Evolutionary conservation across 2,113 vertebrate genomes (phyloP).

Genomic region (Acrocephalus arundinaceus): DNA sequence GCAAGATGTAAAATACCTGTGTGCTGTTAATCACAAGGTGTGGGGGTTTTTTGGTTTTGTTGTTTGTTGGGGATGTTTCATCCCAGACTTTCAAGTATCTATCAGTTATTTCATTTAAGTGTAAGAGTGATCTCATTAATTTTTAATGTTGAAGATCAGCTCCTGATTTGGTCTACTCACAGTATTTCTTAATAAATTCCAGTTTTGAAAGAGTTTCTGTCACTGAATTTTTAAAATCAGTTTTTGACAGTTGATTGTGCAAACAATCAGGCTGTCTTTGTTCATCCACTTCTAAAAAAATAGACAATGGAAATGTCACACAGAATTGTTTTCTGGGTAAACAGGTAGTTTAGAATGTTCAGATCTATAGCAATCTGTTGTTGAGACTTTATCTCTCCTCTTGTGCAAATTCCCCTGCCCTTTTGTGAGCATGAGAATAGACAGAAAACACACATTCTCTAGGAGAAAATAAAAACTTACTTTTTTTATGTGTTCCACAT

Average conservation of each 20-base stretch:
- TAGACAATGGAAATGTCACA: neutral
- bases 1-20: neutral
- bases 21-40: neutral
- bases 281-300: neutral
- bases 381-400: neutral
- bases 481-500: neutral
- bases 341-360: neutral
- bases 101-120: neutral
- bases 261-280: neutral
- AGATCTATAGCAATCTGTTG: neutral
- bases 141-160: neutral
- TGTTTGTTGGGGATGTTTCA: neutral
- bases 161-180: neutral
- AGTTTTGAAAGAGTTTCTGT: neutral
- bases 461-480: neutral
- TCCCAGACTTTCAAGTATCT: neutral
- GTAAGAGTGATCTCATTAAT: neutral
- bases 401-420: neutral
- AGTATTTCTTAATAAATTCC: neutral
- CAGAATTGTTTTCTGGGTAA: neutral
- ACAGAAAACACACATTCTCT: neutral
- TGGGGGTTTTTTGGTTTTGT: rapidly evolving
- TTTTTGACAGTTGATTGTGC: neutral
- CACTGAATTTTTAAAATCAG: neutral
- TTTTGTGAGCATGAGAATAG: neutral